A percentile compares a stretch with the other conserved stretches of the same genome.
phyloP scores from a whole-genome alignment of 2,888 invertebrate genomes.

The Oscheius sp. region DNA sequence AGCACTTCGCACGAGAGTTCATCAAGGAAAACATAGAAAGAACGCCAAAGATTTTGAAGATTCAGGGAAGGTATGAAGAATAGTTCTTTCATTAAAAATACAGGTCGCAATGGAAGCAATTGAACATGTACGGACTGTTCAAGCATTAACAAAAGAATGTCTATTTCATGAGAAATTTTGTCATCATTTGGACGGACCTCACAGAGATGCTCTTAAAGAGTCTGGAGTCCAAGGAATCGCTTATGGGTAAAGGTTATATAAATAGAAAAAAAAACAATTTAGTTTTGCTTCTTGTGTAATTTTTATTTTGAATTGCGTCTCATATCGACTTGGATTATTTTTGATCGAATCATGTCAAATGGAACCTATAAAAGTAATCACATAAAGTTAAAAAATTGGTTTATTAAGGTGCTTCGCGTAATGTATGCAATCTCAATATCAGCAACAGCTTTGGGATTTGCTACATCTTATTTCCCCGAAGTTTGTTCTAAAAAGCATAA shows the following conservation, averaged over 20 bases:
- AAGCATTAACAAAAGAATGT: constrained; percentile 71
- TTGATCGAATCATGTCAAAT: constrained; percentile 71
- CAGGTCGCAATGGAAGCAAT: too few relatives aligned
- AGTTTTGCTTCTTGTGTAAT: constrained; percentile 67
- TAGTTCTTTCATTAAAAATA: too few relatives aligned
- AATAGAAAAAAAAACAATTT: background rate
- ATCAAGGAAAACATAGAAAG: constrained; percentile 71
- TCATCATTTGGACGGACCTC: constrained; percentile 48
- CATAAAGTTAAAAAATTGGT: too few relatives aligned
- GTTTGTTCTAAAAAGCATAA: too few relatives aligned
- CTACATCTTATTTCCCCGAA: too few relatives aligned
- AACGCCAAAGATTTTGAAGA: constrained; percentile 73
- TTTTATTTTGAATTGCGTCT: constrained; percentile 70
- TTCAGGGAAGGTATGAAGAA: constrained; percentile 57
- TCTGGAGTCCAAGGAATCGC: constrained; percentile 55
- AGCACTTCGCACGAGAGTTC: constrained; percentile 43
- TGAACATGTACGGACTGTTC: constrained; percentile 71
- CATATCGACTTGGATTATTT: constrained; percentile 70
- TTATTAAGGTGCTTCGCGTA: constrained; percentile 40
- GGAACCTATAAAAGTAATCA: too few relatives aligned
- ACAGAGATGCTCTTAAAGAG: constrained; percentile 50
- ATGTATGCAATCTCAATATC: constrained; percentile 56
- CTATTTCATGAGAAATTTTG: constrained; percentile 67
- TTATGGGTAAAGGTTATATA: constrained; percentile 54
- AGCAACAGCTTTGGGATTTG: constrained; percentile 71